Conservation (phyloP, 1,140 invertebrate genomes). For the Rhopalosiphum maidis region DNA sequence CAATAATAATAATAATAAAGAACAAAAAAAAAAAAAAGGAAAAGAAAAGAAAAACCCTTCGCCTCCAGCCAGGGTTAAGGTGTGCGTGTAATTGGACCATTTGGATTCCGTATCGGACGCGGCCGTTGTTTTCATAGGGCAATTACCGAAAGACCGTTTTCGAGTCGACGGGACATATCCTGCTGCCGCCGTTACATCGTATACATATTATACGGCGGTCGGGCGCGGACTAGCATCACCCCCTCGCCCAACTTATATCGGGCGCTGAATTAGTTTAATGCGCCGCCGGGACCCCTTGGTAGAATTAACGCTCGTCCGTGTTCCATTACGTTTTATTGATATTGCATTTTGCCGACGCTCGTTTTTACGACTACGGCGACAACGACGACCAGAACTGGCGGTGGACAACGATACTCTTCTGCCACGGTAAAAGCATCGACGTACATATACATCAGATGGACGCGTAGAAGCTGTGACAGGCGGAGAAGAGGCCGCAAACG, state of each 20-base stretch:
- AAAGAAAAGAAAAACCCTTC: background rate
- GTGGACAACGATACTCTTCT: background rate
- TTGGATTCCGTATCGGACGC: slow-evolving; percentile 50
- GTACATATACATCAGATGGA: background rate
- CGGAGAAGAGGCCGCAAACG: slow-evolving; percentile 8
- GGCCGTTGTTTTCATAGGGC: slow-evolving; percentile 51
- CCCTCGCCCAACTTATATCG: background rate
- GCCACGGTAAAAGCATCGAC: background rate
- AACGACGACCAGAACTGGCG: slow-evolving; percentile 16
- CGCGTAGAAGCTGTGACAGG: background rate
- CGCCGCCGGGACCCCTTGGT: slow-evolving; percentile 24
- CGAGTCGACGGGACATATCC: background rate
- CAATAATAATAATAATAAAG: slow-evolving; percentile 36
- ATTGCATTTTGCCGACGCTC: slow-evolving; percentile 38
- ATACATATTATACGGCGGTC: slow-evolving; percentile 17
- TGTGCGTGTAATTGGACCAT: slow-evolving; percentile 56
- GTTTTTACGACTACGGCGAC: slow-evolving; percentile 50
- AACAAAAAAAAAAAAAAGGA: background rate
- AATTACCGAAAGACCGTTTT: slow-evolving; percentile 54
- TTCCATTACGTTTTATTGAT: slow-evolving; percentile 58
- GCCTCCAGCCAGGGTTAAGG: background rate
- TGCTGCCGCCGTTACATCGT: background rate
- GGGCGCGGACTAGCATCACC: background rate
- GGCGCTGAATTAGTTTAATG: slow-evolving; percentile 50
- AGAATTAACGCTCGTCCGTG: slow-evolving; percentile 53